These are phyloP conservation scores for Meganola albula DNA, from an alignment of 2,888 invertebrate species.

Conservation along the genomic window DNA sequence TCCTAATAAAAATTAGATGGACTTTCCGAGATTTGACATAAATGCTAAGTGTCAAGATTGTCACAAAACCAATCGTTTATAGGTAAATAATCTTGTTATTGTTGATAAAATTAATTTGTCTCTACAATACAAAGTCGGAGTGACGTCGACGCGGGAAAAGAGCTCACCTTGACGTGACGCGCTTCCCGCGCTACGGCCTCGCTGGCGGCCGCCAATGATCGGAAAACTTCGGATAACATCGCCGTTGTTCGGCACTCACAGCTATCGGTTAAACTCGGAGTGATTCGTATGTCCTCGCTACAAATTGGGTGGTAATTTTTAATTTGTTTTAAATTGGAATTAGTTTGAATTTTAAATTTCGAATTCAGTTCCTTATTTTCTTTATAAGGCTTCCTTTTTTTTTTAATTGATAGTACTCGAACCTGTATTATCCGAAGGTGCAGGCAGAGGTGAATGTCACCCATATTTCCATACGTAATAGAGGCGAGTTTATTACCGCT, in stretches of 20 bases:
- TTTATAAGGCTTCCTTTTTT: neutral
- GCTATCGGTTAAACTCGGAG: conserved; percentile 20
- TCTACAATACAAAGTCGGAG: conserved; percentile 52
- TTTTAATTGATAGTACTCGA: too few relatives aligned
- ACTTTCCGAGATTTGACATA: too few relatives aligned
- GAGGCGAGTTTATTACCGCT: too few relatives aligned
- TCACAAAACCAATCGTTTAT: conserved; percentile 21
- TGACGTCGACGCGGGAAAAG: conserved; percentile 69
- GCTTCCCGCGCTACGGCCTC: conserved; percentile 68
- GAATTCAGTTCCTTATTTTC: too few relatives aligned
- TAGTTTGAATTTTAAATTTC: conserved; percentile 22
- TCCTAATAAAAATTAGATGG: too few relatives aligned
- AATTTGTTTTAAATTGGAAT: conserved; percentile 49
- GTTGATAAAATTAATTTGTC: conserved; percentile 35
- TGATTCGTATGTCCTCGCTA: conserved; percentile 41
- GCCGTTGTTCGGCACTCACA: conserved; percentile 27
- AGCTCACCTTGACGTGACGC: conserved; percentile 67
- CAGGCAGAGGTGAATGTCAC: too few relatives aligned
- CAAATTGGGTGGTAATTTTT: conserved; percentile 38
- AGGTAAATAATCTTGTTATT: conserved; percentile 29
- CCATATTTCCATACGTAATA: too few relatives aligned
- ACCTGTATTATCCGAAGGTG: too few relatives aligned
- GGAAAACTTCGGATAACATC: conserved; percentile 37
- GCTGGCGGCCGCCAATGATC: conserved; percentile 66
- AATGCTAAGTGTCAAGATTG: conserved; percentile 27